phyloP scores from a whole-genome alignment of 2,113 vertebrate genomes.

The Psittacula cyanocephala region DNA sequence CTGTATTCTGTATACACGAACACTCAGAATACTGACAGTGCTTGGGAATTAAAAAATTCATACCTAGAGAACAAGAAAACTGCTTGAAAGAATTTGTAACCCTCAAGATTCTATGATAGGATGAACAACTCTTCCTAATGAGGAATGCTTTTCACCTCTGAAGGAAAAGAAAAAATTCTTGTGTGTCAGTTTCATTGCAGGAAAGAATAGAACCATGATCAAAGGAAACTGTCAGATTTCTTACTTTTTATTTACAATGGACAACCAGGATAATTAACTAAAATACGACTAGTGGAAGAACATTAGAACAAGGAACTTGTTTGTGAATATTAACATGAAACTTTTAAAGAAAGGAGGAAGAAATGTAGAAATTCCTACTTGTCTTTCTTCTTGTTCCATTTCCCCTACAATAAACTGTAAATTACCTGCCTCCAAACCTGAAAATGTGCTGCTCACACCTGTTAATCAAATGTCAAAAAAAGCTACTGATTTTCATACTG shows the following conservation, averaged over 20 bases:
- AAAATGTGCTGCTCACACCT: not conserved
- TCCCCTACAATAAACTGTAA: not conserved
- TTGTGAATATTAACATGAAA: not conserved
- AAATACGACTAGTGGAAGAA: not conserved
- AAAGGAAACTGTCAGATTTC: not conserved
- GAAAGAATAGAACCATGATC: not conserved
- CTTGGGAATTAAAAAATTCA: not conserved
- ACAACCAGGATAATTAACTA: not conserved
- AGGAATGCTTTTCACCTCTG: not conserved
- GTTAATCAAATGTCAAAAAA: not conserved
- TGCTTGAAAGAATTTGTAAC: not conserved
- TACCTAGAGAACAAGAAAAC: not conserved
- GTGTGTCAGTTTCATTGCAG: not conserved
- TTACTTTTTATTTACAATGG: conserved; percentile 11
- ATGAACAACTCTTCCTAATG: not conserved
- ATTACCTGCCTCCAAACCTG: not conserved
- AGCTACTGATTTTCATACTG: not conserved
- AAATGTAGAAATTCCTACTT: not conserved
- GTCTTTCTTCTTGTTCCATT: not conserved
- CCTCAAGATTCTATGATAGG: not conserved
- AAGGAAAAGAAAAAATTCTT: not conserved
- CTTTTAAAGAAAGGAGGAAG: not conserved
- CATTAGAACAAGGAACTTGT: not conserved
- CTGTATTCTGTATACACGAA: not conserved
- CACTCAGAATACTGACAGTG: not conserved